Evolutionary conservation across 2,113 vertebrate species (phyloP), one percentile per base, ranked within the genome.

Genomic region (Nesospiza acunhae): DNA sequence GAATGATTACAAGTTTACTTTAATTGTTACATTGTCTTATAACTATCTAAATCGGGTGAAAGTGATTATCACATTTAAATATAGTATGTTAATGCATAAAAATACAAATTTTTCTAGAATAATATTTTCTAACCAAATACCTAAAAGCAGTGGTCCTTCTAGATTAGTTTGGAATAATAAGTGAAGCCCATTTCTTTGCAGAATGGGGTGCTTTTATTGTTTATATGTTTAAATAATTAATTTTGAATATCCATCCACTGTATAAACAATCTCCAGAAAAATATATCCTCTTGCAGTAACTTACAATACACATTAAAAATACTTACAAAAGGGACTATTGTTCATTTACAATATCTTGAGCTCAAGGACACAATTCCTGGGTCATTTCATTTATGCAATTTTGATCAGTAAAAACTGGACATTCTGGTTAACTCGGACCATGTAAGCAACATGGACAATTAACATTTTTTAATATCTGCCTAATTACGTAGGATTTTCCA

Each of bases 181-280:
- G 53, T n/a, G 55, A 97, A 84, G 42, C 46, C 90, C 80, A 87
- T 81, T 91, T 92, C 91, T 84, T 67, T 68, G 64, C 63, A 88
- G 63, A 86, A 91, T 50, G 66, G 84, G 72, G 59, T 85, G 81
- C 4, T 86, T 96, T 96, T 93, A 94, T 94, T 94, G 41, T 94
- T 96, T 88, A 35, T 82, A 95, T 44, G 63, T 93, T 94, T 91
- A 94, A 59, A 47, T 94, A 88, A 96, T 79, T 82, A 26, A 83
- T 90, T 88, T 22, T 96, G 27, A 95, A 68, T 95, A 95, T 78
- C 93, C 91, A 82, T 78, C 73, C 87, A 67, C 79, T 86, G 76
- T 98, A 98, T 94, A 97, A 97, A 98, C 90, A 89, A 97, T 96
- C 89, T 96, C 93, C 96, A 97, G 95, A 98, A 97, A 98, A 96